These are phyloP conservation scores for Pseudomyrmex cubaensis DNA, from an alignment of 1,140 invertebrate genomes.

Conservation along the genomic window DNA sequence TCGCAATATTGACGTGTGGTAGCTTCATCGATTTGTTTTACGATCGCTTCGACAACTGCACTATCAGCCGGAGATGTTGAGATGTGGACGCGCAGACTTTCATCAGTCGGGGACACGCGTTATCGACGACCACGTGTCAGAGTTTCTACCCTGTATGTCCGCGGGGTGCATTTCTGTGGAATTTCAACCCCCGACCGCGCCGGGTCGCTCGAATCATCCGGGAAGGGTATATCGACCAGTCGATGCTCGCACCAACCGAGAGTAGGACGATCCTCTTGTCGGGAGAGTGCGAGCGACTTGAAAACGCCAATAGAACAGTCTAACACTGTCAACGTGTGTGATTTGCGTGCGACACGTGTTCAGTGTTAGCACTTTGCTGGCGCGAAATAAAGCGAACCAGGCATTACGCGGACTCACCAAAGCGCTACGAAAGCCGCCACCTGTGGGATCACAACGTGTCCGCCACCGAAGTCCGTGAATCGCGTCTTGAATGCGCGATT, in stretches of 20 bases:
- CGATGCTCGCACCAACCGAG: constrained; percentile 77
- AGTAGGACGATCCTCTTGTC: constrained; percentile 71
- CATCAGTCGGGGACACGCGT: constrained; percentile 59
- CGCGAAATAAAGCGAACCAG: neutral
- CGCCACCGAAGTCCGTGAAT: constrained; percentile 47
- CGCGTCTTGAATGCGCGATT: constrained; percentile 8
- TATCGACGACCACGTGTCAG: constrained; percentile 60
- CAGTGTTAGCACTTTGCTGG: neutral
- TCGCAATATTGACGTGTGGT: neutral
- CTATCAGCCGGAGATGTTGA: constrained; percentile 43
- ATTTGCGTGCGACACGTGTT: neutral
- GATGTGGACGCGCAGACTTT: neutral
- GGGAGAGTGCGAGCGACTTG: constrained; percentile 64
- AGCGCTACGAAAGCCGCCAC: constrained; percentile 61
- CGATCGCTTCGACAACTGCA: constrained; percentile 28
- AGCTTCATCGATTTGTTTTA: constrained; percentile 49
- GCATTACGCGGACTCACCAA: neutral
- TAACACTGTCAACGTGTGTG: constrained; percentile 2
- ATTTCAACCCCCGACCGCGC: constrained; percentile 69
- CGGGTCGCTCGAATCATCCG: constrained; percentile 79
- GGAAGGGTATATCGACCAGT: constrained; percentile 81
- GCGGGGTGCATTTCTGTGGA: constrained; percentile 48
- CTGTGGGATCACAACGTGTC: constrained; percentile 71
- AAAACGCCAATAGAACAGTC: constrained; percentile 26
- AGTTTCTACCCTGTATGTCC: constrained; percentile 33